A percentile compares a stretch with the other conserved stretches of the same genome.
phyloP scores from a whole-genome alignment of 1,140 invertebrate genomes.

The Thaumetopoea pityocampa region DNA sequence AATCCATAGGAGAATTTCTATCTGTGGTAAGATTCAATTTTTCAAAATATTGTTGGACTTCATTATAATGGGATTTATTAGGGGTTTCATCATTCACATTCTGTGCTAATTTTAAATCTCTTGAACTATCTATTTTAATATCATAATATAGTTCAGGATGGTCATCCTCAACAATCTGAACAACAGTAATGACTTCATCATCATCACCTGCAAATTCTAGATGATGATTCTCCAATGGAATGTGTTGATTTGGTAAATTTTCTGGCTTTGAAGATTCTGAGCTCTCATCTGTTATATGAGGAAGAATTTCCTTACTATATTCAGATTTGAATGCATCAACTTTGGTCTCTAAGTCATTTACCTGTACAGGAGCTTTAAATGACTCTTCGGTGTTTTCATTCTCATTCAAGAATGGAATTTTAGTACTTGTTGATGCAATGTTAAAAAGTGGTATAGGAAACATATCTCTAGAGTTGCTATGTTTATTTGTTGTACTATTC shows the following conservation, averaged over 20 bases:
- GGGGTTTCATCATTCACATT: conserved; percentile 25
- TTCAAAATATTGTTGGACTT: conserved; percentile 62
- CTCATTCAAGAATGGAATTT: conserved; percentile 8
- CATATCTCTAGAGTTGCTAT: conserved; percentile 38
- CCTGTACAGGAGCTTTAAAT: neutral
- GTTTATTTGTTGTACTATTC: conserved; percentile 28
- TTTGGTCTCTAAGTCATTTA: conserved; percentile 3
- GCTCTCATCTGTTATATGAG: neutral
- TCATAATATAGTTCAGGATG: conserved; percentile 62
- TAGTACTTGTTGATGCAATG: conserved; percentile 3
- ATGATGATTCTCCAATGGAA: conserved; percentile 39
- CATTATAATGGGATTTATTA: conserved; percentile 36
- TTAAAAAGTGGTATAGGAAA: conserved; percentile 25
- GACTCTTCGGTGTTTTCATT: neutral
- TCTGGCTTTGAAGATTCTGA: conserved; percentile 1
- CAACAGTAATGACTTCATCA: conserved; percentile 71
- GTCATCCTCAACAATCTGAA: conserved; percentile 72
- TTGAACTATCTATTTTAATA: conserved; percentile 59
- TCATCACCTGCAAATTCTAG: conserved; percentile 57
- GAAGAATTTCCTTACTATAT: too few species aligned
- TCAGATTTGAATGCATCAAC: too few species aligned
- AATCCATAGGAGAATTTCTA: conserved; percentile 46
- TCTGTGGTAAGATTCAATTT: conserved; percentile 44
- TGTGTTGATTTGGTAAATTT: conserved; percentile 17
- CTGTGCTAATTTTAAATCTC: conserved; percentile 18